Percentiles rank a stretch among this genome's conserved stretches.
phyloP scores from a whole-genome alignment of 1,140 invertebrate genomes.

The Arion vulgaris region DNA sequence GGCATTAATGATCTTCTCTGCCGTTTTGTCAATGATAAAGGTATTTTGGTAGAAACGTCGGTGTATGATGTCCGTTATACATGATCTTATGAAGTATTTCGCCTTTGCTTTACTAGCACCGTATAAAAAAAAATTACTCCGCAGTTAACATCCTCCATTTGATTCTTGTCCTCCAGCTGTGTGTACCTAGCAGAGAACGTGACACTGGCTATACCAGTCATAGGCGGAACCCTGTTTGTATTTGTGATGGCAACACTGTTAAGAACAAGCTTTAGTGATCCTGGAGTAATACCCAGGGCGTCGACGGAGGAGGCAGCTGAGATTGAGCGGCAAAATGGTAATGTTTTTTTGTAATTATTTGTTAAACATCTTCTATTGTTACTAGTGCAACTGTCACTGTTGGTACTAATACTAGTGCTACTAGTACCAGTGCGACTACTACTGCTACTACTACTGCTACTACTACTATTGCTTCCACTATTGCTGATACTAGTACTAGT shows the following conservation, averaged over 20 bases:
- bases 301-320: constrained; percentile 92
- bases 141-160: no score
- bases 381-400: background rate
- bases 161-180: constrained; percentile 85
- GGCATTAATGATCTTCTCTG: no score
- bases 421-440: background rate
- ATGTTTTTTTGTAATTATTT: background rate
- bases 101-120: no score
- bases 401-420: background rate
- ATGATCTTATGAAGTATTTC: no score
- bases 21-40: no score
- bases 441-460: background rate
- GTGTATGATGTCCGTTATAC: no score
- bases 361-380: background rate
- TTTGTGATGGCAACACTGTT: constrained; percentile 92
- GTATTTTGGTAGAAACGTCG: no score
- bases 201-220: constrained; percentile 88
- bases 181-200: constrained; percentile 86
- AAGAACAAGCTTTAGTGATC: constrained; percentile 93
- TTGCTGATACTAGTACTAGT: background rate
- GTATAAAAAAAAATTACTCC: no score
- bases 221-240: constrained; percentile 87
- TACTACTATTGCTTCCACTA: background rate
- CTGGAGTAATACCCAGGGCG: constrained; percentile 92
- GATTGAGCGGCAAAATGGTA: constrained; percentile 83